Conservation (phyloP, 2,797 vertebrate genomes). For the Phataginus tricuspis region DNA sequence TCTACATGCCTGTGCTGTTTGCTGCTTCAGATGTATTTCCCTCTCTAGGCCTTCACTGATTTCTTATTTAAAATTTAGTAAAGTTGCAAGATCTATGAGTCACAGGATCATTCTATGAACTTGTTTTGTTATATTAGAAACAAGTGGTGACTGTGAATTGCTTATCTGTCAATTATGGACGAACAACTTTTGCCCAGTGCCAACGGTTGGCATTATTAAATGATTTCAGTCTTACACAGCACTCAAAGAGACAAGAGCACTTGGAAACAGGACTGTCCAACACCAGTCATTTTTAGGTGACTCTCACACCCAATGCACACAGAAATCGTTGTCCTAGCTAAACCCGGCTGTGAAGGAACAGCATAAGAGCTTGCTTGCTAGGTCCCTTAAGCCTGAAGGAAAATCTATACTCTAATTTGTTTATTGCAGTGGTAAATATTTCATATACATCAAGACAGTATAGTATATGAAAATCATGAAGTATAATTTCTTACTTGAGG, state of each 20-base stretch:
- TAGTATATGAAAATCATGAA: conserved; percentile 60
- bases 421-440: conserved; percentile 63
- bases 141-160: not conserved
- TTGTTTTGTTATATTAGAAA: conserved; percentile 67
- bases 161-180: conserved; percentile 20
- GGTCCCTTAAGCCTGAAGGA: conserved; percentile 25
- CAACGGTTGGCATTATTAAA: conserved; percentile 37
- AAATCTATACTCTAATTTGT: conserved; percentile 63
- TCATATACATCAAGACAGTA: conserved; percentile 62
- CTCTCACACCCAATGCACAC: not conserved
- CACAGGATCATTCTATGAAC: not conserved
- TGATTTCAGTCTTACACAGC: conserved; percentile 31
- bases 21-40: conserved; percentile 65
- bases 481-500: conserved; percentile 72
- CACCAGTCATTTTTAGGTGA: conserved; percentile 38
- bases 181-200: not conserved
- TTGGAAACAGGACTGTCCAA: conserved; percentile 5
- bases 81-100: conserved; percentile 39
- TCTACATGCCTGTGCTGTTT: conserved; percentile 65
- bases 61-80: conserved; percentile 69
- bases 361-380: conserved; percentile 49
- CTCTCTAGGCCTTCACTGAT: conserved; percentile 61
- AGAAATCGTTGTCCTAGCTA: not conserved
- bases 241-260: conserved; percentile 52
- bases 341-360: conserved; percentile 34